phyloP scores from a whole-genome alignment of 2,888 invertebrate genomes.

The Atrina japonica region DNA sequence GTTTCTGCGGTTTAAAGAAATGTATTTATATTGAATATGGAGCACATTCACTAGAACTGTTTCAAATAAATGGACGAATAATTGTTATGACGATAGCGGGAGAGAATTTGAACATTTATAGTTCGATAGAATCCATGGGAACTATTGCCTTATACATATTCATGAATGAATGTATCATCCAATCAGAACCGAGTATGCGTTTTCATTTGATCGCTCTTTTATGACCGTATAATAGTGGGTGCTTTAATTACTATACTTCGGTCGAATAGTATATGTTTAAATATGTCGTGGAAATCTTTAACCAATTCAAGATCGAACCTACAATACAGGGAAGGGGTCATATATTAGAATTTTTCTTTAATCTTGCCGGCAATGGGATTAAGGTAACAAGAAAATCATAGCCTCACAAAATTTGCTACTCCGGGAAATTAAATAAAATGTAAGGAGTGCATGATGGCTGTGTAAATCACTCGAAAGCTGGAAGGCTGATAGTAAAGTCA shows the following conservation, averaged over 20 bases:
- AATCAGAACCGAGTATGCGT: slow-evolving; percentile 44
- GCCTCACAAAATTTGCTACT: slow-evolving; percentile 11
- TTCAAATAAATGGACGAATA: slow-evolving; percentile 35
- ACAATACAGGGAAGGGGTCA: not conserved
- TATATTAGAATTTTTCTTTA: slow-evolving; percentile 16
- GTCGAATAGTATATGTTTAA: slow-evolving; percentile 32
- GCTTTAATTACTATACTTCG: slow-evolving; percentile 23
- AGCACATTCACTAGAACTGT: slow-evolving; percentile 5
- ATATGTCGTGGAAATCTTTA: slow-evolving; percentile 2
- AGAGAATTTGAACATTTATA: slow-evolving; percentile 34
- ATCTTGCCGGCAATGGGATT: slow-evolving; percentile 14
- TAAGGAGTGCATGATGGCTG: not conserved
- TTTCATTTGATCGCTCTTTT: slow-evolving; percentile 24
- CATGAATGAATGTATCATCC: slow-evolving; percentile 47
- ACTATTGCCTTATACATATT: slow-evolving; percentile 63
- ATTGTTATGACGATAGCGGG: slow-evolving; percentile 19
- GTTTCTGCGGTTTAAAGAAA: too few species aligned
- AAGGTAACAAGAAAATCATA: slow-evolving; percentile 6
- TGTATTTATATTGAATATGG: too few species aligned
- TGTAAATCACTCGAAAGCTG: slow-evolving; percentile 15
- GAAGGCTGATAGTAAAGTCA: slow-evolving; percentile 10
- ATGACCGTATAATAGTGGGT: slow-evolving; percentile 30
- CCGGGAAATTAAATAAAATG: slow-evolving; percentile 1
- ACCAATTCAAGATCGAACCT: not conserved
- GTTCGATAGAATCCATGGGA: slow-evolving; percentile 25